Conservation (phyloP, 2,113 vertebrate genomes). For the Oncorhynchus mykiss region DNA sequence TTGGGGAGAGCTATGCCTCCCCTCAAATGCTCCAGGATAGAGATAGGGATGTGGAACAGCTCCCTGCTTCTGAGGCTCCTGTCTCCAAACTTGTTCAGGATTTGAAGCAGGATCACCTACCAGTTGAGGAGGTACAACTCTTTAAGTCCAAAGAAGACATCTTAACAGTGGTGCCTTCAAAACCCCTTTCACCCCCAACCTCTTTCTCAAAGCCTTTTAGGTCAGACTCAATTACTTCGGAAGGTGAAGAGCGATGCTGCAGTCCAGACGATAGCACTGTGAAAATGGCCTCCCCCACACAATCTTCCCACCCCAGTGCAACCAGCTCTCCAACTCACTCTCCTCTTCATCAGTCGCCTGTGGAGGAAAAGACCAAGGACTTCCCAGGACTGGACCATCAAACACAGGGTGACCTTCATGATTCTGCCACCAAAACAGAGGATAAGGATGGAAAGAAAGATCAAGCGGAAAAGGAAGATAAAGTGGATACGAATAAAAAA, state of each 20-base stretch:
- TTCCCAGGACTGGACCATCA: conserved; percentile 70
- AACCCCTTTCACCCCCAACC: conserved; percentile 31
- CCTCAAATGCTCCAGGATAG: conserved; percentile 58
- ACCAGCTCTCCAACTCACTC: conserved; percentile 81
- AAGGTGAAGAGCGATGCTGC: conserved; percentile 87
- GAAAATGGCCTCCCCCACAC: conserved; percentile 94
- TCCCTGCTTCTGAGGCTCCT: conserved; percentile 32
- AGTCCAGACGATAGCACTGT: conserved; percentile 95
- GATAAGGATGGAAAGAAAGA: conserved; percentile 44
- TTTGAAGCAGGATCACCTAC: conserved; percentile 55
- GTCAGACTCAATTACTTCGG: conserved; percentile 69
- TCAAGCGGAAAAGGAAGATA: conserved; percentile 35
- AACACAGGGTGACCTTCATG: conserved; percentile 37
- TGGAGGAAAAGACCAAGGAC: conserved; percentile 80
- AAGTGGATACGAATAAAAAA: conserved; percentile 29
- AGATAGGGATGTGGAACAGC: conserved; percentile 44
- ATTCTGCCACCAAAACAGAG: conserved; percentile 27
- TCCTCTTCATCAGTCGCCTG: conserved; percentile 87
- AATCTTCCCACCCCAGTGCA: conserved; percentile 87
- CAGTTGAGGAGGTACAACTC: conserved; percentile 45
- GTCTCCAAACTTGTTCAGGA: conserved; percentile 46
- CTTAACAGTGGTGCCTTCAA: conserved; percentile 51
- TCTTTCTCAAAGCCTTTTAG: conserved; percentile 58
- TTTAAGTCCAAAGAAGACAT: conserved; percentile 48
- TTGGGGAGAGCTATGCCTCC: conserved; percentile 74